These are phyloP conservation scores for Cinclus cinclus DNA, from an alignment of 2,113 vertebrate species.

Conservation along the genomic window DNA sequence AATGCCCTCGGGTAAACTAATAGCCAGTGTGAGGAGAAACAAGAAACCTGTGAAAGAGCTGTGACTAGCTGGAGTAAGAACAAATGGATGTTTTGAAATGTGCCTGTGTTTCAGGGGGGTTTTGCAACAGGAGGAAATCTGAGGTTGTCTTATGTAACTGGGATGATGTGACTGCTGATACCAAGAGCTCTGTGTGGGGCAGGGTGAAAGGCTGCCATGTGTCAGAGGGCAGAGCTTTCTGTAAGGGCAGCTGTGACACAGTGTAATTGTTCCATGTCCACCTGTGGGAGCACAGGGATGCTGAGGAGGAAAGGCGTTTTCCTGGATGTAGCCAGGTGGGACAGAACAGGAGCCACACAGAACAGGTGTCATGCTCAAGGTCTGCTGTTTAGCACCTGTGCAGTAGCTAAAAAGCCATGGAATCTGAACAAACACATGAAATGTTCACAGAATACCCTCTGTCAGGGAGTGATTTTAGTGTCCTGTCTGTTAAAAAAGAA, in stretches of 20 bases:
- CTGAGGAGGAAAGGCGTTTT: neutral
- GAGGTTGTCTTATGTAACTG: neutral
- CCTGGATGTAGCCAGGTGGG: neutral
- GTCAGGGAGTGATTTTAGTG: neutral
- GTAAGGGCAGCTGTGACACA: neutral
- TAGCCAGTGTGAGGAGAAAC: neutral
- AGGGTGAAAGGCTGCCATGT: neutral
- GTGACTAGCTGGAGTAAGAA: neutral
- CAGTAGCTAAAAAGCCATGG: neutral
- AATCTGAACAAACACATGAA: neutral
- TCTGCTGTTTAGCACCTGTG: neutral
- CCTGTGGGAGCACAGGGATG: accelerated
- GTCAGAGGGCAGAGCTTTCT: neutral
- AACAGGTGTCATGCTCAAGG: neutral
- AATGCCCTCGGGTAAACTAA: neutral
- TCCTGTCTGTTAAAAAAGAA: neutral
- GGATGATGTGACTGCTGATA: neutral
- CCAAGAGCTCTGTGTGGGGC: neutral
- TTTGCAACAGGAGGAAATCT: slow-evolving; percentile 3
- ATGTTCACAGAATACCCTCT: neutral
- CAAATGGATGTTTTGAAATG: neutral
- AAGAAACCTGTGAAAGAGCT: neutral
- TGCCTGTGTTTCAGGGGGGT: neutral
- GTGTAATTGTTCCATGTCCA: accelerated
- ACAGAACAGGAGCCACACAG: neutral